Base-by-base conservation (phyloP, 2,888 invertebrate species). In the Ichneumon xanthorius region DNA sequence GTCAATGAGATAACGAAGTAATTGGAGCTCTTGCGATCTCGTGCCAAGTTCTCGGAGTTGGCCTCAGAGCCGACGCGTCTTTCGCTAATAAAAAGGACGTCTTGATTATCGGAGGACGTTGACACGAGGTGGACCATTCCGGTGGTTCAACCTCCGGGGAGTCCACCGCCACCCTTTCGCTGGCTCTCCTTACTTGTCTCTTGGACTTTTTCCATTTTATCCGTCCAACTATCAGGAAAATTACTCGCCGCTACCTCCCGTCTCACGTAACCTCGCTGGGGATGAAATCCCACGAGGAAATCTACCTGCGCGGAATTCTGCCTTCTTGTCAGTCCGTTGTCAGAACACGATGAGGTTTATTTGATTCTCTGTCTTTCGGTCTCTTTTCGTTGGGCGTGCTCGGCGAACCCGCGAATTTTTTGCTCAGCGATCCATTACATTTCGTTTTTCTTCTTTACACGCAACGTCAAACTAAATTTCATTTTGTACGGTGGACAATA, bases 151-250 rank as follows among this genome's bases (percentile, higher is more conserved):
- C 72, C 73, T 40, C 61, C 16, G 22, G 72, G 71, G 83, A 79
- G 30, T 58, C 11, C 67, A 55, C 73, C 58, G 26, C 67, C 67
- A 55, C 22, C 63, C 40, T 63, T 50, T 63, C 71, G 37, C 61
- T 22, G 26, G 33, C 63, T 79, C 50, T 79, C 83, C 45, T 63
- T 70, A 45, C 73, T 61, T 61, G 67, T 67, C 61, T 70, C 68
- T 68, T 53, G 68, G 68, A 83, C 72, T 78, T 79, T 83, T 68
- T 79, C 78, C 78, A 83, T 83, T 83, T 75, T 83, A 79, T 83
- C 50, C 68, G 50, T 63, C 61, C 68, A 30, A 83, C 48, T 50
- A 58, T 19, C 58, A 33, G 67, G 58, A 68, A 75, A 83, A 83
- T 73, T 45, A 45, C 61, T 83, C 30, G 16, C 50, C 11, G 68